Percentiles rank a stretch among this genome's conserved stretches.
Evolutionary conservation across 2,888 invertebrate species (phyloP).

Genomic region (Helleia helle): DNA sequence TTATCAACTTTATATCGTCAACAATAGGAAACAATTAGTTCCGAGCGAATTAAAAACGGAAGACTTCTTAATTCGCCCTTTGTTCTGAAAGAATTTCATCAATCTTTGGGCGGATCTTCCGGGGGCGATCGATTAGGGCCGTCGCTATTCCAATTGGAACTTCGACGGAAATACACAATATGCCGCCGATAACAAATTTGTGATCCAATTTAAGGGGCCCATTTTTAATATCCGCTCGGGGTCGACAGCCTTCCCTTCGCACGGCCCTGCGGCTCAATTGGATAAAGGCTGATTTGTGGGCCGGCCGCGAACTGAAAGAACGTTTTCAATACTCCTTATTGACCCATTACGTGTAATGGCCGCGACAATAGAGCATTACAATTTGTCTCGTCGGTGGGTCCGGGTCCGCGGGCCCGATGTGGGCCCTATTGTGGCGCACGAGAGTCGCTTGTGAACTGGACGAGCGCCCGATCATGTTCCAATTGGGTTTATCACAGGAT

Average conservation of each 20-base stretch:
- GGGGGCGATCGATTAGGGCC: conserved; percentile 41
- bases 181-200: conserved; percentile 49
- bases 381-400: conserved; percentile 49
- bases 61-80: conserved; percentile 34
- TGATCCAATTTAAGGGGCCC: conserved; percentile 52
- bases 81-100: conserved; percentile 37
- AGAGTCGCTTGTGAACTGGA: conserved; percentile 11
- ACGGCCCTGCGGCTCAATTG: conserved; percentile 50
- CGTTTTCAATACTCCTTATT: conserved; percentile 66
- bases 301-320: conserved; percentile 41
- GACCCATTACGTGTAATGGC: conserved; percentile 63
- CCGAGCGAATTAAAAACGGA: conserved; percentile 35
- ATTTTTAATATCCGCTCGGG: conserved; percentile 64
- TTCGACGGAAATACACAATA: conserved; percentile 48
- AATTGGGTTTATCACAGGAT: conserved; percentile 69
- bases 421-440: conserved; percentile 33
- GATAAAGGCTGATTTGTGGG: conserved; percentile 57
- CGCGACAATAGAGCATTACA: conserved; percentile 66
- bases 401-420: conserved; percentile 28
- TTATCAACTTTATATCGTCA: conserved; percentile 52
- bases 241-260: conserved; percentile 56
- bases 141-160: conserved; percentile 29
- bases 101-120: conserved; percentile 36
- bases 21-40: conserved; percentile 63
- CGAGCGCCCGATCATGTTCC: conserved; percentile 29